A percentile compares a stretch with the other conserved stretches of the same genome.
Conservation (phyloP, 2,113 vertebrate genomes). For the Picathartes gymnocephalus region DNA sequence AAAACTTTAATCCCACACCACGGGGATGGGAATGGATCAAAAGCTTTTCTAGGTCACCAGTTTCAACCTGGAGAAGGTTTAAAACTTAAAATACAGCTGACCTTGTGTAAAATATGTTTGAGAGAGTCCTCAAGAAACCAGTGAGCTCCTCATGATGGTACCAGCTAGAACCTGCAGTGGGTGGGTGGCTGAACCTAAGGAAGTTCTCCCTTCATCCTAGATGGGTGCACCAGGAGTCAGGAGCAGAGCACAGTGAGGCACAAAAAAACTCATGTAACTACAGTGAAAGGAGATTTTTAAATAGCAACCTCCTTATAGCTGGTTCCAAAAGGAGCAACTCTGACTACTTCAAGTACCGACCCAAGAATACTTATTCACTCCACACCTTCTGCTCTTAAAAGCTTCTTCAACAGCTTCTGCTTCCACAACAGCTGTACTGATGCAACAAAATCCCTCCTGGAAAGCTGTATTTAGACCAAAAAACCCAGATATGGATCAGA, state of each 20-base stretch:
- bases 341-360: background rate
- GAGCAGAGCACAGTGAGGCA: background rate
- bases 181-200: background rate
- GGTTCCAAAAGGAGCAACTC: background rate
- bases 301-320: background rate
- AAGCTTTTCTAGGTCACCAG: background rate
- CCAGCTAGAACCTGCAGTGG: background rate
- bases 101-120: background rate
- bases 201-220: background rate
- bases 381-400: background rate
- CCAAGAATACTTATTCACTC: background rate
- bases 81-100: background rate
- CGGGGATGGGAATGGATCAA: accelerated
- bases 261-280: background rate
- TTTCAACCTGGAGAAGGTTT: background rate
- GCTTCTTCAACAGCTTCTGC: background rate
- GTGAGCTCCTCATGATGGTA: background rate
- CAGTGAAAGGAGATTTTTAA: background rate
- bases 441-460: background rate
- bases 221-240: background rate
- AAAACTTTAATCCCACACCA: background rate
- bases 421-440: background rate
- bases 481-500: background rate
- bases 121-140: background rate
- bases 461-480: background rate